A percentile compares a stretch with the other conserved stretches of the same genome.
Conservation (phyloP, 2,113 vertebrate species). For the Notarius lentiginosus region DNA sequence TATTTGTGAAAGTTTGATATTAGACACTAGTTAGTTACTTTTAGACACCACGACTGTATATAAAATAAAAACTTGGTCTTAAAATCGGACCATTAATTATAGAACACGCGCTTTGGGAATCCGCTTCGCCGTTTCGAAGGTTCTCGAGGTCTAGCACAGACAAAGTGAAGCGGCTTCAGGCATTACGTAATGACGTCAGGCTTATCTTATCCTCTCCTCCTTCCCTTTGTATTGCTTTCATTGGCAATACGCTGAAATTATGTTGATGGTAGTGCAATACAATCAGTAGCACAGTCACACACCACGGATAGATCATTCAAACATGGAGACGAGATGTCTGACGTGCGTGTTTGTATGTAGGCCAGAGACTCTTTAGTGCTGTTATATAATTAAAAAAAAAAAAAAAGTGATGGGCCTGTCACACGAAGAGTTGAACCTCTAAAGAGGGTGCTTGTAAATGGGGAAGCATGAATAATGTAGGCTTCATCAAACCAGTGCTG, state of each 20-base stretch:
- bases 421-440: conserved; percentile 51
- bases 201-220: background rate
- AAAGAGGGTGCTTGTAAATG: conserved; percentile 53
- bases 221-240: background rate
- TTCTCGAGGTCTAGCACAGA: conserved; percentile 7
- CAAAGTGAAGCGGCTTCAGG: background rate
- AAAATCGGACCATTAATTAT: background rate
- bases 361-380: conserved; percentile 35
- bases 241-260: conserved; percentile 3
- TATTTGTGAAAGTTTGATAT: background rate
- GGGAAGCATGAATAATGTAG: conserved; percentile 62
- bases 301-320: conserved; percentile 38
- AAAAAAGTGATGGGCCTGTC: conserved; percentile 44
- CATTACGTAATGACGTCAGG: conserved; percentile 17
- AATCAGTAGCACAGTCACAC: conserved; percentile 47
- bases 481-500: conserved; percentile 58
- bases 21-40: background rate
- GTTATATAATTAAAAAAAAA: conserved; percentile 47
- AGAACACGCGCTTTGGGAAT: background rate
- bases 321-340: conserved; percentile 46
- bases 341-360: conserved; percentile 40
- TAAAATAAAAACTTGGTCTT: background rate
- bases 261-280: conserved; percentile 28
- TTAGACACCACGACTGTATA: background rate
- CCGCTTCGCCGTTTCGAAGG: background rate